Percentiles rank a stretch among this genome's conserved stretches.
phyloP scores from a whole-genome alignment of 2,888 invertebrate species.

The Leistus spinibarbis region DNA sequence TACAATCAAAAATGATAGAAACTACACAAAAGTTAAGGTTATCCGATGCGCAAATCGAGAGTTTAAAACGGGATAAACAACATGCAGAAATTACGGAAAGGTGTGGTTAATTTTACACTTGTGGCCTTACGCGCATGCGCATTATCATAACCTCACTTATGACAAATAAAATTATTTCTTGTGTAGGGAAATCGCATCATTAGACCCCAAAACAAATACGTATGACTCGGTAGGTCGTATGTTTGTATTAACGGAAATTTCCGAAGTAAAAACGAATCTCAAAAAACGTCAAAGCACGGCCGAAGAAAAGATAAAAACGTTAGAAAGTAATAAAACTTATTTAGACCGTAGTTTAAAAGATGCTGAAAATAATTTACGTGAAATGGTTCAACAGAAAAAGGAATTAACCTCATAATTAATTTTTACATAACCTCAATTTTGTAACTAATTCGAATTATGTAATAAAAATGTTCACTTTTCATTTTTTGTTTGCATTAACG shows the following conservation, averaged over 20 bases:
- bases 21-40: slow-evolving; percentile 80
- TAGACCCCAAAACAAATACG: slow-evolving; percentile 70
- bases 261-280: slow-evolving; percentile 68
- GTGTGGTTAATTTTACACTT: slow-evolving; percentile 53
- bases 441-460: background rate
- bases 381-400: slow-evolving; percentile 76
- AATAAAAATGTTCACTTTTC: background rate
- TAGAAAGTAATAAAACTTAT: slow-evolving; percentile 79
- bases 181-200: slow-evolving; percentile 62
- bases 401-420: slow-evolving; percentile 51
- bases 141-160: background rate
- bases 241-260: slow-evolving; percentile 75
- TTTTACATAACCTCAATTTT: background rate
- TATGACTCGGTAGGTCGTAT: slow-evolving; percentile 86
- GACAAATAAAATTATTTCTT: too few species aligned
- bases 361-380: slow-evolving; percentile 82
- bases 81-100: slow-evolving; percentile 75
- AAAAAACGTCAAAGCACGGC: slow-evolving; percentile 63
- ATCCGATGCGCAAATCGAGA: slow-evolving; percentile 78
- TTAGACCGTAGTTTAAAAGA: slow-evolving; percentile 82
- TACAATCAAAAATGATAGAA: slow-evolving; percentile 81
- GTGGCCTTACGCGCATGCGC: background rate
- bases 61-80: slow-evolving; percentile 68
- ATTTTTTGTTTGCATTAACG: background rate
- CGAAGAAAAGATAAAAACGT: slow-evolving; percentile 71